Evolutionary conservation across 37 sponge, comb jelly and placozoan species (phyloP).

Genomic region (Chondrilla cf. caribensis): DNA sequence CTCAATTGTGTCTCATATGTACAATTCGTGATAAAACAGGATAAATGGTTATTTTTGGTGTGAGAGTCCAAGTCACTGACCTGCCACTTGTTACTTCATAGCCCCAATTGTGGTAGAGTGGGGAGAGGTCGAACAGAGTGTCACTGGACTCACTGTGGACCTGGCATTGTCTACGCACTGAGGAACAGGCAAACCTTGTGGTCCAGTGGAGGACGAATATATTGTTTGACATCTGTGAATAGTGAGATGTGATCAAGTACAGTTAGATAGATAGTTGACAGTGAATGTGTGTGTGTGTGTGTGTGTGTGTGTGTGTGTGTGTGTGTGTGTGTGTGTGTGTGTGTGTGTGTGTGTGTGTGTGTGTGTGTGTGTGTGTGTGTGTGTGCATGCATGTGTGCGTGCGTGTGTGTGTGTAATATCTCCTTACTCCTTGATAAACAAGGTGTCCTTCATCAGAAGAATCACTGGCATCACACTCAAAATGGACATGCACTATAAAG

Average conservation of each 20-base stretch:
- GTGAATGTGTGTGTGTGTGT: constrained; percentile 18
- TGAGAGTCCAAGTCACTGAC: too few relatives aligned
- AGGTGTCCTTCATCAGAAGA: not conserved
- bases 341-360: constrained; percentile 19
- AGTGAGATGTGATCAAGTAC: not conserved
- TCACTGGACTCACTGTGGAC: not conserved
- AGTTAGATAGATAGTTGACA: not conserved
- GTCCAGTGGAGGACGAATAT: not conserved
- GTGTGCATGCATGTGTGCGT: not conserved
- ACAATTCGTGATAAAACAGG: too few relatives aligned
- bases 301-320: constrained; percentile 15
- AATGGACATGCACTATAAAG: not conserved
- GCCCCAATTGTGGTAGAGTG: too few relatives aligned
- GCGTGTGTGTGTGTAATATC: not conserved
- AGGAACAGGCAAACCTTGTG: constrained; percentile 9
- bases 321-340: constrained; percentile 21
- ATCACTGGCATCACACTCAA: not conserved
- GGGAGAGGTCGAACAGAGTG: too few relatives aligned
- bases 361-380: constrained; percentile 1
- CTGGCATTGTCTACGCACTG: not conserved
- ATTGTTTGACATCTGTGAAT: not conserved
- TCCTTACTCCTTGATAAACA: not conserved
- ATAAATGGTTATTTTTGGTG: too few relatives aligned
- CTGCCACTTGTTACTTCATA: too few relatives aligned
- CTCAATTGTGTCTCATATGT: too few relatives aligned